Evolutionary conservation across 2,113 vertebrate species (phyloP), one percentile per base, ranked within the genome.

Genomic region (Chlamydotis undulata): DNA sequence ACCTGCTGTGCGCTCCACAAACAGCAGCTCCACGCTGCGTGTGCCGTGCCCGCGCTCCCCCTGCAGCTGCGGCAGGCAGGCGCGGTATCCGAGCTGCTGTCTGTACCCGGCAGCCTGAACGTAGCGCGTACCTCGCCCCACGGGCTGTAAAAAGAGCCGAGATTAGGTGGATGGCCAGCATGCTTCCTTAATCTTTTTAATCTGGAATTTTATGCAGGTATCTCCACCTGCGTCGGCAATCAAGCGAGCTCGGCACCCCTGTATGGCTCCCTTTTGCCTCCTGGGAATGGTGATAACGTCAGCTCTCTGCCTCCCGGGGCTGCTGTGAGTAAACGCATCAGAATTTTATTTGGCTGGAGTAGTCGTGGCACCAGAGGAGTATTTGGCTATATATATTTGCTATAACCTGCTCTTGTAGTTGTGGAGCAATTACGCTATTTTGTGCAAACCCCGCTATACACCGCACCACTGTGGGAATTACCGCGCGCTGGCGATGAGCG

Each of bases 401-500:
- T 65, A 3, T 2, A 14, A 23, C 57, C 41, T 65, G 41, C 47
- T 75, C 21, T 18, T 52, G 53, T 29, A 14, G 31, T 2, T 80
- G 35, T 45, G 50, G 61, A 22, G 45, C 28, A 28, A 1, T 26
- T 50, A 2, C 8, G 55, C 9, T 4, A 3, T 52, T 69, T 47
- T 41, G 14, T 19, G 39, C 47, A 24, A n/a, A 69, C 6, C 15
- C 12, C 31, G 6, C 43, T 12, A 3, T 1, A 12, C 7, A 3
- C 53, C 49, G 25, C 1, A 4, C 18, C 55, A 17, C 33, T 63
- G 4, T 47, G 28, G 24, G 65, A 53, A 71, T 6, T 53, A 19
- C 14, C 1, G 2, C 7, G 2, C 0, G 0, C 31, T 52, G n/a
- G 37, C 0, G 0, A 18, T 28, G 55, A 67, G 49, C 22, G 12